Conservation (phyloP, 2,113 vertebrate genomes). For the Tamias sibiricus region DNA sequence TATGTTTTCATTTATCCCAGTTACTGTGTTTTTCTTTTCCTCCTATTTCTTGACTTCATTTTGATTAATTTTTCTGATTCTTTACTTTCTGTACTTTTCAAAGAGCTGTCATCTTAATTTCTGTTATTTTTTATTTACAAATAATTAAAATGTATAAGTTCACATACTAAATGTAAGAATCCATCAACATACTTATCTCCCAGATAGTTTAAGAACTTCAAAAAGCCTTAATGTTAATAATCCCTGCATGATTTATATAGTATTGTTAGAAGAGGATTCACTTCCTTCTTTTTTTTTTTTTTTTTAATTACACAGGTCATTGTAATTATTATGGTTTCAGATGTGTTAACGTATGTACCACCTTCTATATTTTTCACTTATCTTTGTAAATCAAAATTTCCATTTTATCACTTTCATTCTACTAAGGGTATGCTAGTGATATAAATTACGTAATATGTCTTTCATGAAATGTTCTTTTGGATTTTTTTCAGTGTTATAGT, state of each 20-base stretch:
- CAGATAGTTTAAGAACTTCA: not conserved
- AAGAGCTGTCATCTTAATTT: not conserved
- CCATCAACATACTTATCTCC: not conserved
- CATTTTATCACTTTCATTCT: not conserved
- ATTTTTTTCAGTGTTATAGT: not conserved
- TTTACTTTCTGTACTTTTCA: not conserved
- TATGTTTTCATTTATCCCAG: not conserved
- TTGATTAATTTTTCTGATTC: not conserved
- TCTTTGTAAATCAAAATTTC: not conserved
- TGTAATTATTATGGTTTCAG: not conserved
- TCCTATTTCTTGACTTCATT: not conserved
- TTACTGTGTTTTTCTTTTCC: not conserved
- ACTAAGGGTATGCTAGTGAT: not conserved
- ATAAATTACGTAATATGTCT: not conserved
- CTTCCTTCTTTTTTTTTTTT: not conserved
- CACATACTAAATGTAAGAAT: not conserved
- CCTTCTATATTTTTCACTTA: not conserved
- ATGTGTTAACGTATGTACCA: not conserved
- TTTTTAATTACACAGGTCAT: not conserved
- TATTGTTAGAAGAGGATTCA: not conserved
- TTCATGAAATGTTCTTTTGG: not conserved
- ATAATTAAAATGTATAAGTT: not conserved
- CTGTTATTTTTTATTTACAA: not conserved
- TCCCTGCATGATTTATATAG: not conserved
- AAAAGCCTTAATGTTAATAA: not conserved